Percentiles rank a stretch among this genome's conserved stretches.
These are phyloP conservation scores for Galeruca laticollis DNA, from an alignment of 2,888 invertebrate species.

Conservation along the genomic window DNA sequence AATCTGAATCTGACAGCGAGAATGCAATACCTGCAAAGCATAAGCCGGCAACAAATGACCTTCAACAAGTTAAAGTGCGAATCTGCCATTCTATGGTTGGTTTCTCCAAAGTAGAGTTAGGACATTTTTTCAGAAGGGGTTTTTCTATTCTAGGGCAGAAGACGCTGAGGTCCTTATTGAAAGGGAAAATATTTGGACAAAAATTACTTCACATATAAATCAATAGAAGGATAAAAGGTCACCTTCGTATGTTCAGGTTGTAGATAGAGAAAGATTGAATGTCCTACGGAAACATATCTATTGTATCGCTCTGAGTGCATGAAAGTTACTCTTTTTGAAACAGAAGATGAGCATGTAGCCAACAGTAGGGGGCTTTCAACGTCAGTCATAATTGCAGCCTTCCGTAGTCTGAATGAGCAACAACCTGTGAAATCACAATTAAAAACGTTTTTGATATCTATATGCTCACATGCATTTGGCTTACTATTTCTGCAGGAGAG, in stretches of 20 bases:
- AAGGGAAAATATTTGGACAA: constrained; percentile 6
- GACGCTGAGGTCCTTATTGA: constrained; percentile 13
- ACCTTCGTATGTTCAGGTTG: constrained; percentile 15
- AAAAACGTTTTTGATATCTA: constrained; percentile 3
- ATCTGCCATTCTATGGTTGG: too few species aligned
- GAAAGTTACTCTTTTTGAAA: constrained; percentile 31
- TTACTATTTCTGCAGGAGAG: too few species aligned
- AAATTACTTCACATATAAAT: constrained; percentile 21
- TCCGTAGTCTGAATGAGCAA: constrained; percentile 9
- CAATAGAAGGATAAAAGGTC: constrained; percentile 8
- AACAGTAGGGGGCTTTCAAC: constrained; percentile 28
- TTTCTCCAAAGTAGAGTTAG: too few species aligned
- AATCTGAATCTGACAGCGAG: too few species aligned
- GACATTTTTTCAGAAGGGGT: not conserved
- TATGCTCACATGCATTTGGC: too few species aligned
- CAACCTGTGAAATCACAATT: constrained; percentile 25
- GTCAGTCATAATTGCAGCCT: constrained; percentile 25
- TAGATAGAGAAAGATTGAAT: constrained; percentile 23
- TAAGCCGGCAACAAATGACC: too few species aligned
- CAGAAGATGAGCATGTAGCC: constrained; percentile 29
- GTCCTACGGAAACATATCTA: constrained; percentile 26
- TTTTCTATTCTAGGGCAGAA: not conserved
- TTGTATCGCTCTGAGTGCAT: constrained; percentile 26
- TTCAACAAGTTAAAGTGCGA: too few species aligned
- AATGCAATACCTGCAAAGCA: too few species aligned